Evolutionary conservation across 35 echinoderm and acorn worm genomes (phyloP).

Genomic region (Eucidaris tribuloides): DNA sequence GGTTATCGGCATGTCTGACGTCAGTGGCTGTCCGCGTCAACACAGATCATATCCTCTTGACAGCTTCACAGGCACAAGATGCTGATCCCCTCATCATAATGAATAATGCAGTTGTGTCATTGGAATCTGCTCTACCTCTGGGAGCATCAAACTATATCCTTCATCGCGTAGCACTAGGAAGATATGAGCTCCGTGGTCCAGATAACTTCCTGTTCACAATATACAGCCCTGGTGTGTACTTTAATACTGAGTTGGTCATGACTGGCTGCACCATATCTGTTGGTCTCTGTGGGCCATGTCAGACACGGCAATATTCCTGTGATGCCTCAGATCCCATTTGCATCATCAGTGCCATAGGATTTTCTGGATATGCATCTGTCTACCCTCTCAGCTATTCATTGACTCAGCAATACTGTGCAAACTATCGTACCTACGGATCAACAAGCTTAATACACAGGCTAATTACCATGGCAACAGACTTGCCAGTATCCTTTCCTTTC

Average conservation of each 20-base stretch:
- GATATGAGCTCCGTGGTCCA: constrained; percentile 61
- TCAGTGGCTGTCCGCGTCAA: constrained; percentile 39
- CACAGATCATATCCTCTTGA: constrained; percentile 30
- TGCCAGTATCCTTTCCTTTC: constrained; percentile 6
- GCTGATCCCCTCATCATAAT: constrained; percentile 54
- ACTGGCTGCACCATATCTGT: constrained; percentile 3
- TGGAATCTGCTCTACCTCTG: constrained; percentile 19
- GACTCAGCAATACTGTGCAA: constrained; percentile 31
- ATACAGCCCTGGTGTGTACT: constrained; percentile 50
- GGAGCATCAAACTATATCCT: background rate
- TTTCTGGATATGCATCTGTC: constrained; percentile 31
- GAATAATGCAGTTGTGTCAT: constrained; percentile 27
- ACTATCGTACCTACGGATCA: constrained; percentile 3
- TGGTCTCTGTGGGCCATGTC: constrained; percentile 82
- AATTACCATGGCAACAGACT: background rate
- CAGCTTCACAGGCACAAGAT: constrained; percentile 25
- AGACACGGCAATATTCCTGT: constrained; percentile 28
- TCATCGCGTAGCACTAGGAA: constrained; percentile 14
- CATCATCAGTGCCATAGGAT: constrained; percentile 43
- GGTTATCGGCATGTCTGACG: constrained; percentile 52
- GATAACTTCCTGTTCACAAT: constrained; percentile 39
- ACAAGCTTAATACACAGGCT: constrained; percentile 39
- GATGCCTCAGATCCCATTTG: constrained; percentile 49
- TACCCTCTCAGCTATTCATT: constrained; percentile 40
- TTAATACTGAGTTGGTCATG: constrained; percentile 55